Evolutionary conservation across 2,113 vertebrate genomes (phyloP).

Genomic region (Pipra filicauda): DNA sequence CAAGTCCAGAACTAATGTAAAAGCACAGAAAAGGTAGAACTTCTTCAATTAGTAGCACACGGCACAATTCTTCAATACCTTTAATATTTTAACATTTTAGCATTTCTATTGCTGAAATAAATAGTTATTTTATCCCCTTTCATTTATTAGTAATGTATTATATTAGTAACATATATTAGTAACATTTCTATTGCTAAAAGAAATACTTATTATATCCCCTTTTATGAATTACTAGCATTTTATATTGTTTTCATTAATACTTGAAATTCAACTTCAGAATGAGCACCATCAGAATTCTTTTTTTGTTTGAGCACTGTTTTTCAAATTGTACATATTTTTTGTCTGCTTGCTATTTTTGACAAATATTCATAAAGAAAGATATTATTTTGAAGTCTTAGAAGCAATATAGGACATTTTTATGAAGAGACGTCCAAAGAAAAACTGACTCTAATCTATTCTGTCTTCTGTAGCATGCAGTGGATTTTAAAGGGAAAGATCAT

Average conservation of each 20-base stretch:
- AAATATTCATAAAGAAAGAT: not conserved
- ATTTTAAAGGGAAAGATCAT: not conserved
- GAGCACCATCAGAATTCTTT: not conserved
- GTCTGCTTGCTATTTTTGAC: not conserved
- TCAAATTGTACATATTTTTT: not conserved
- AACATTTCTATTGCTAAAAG: not conserved
- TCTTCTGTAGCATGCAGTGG: not conserved
- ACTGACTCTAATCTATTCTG: not conserved
- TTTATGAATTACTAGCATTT: not conserved
- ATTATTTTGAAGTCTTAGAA: not conserved
- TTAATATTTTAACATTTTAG: not conserved
- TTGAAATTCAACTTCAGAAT: not conserved
- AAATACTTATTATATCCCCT: not conserved
- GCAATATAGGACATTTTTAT: not conserved
- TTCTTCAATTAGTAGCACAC: not conserved
- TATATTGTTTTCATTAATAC: not conserved
- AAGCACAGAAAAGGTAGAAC: not conserved
- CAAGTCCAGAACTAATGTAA: not conserved
- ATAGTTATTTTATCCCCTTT: not conserved
- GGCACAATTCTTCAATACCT: not conserved
- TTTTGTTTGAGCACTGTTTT: not conserved
- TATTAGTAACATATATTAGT: not conserved
- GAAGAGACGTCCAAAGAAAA: not conserved
- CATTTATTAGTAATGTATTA: not conserved
- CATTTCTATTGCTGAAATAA: not conserved